Conservation (phyloP, 2,888 invertebrate species). For the Torymus auratus region DNA sequence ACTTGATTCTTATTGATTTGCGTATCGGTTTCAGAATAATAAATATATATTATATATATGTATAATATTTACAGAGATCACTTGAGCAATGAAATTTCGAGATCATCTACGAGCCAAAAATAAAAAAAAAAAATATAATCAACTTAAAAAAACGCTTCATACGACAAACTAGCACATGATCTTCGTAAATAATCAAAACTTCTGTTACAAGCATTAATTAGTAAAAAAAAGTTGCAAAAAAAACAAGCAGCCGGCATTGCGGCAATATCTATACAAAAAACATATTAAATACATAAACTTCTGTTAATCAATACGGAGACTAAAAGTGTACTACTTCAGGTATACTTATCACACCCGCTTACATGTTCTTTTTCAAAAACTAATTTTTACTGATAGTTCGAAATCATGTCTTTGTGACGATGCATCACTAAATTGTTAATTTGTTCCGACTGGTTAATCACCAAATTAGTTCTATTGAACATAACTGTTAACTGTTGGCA, state of each 20-base stretch:
- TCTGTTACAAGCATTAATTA: too few relatives aligned
- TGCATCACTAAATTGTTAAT: not conserved
- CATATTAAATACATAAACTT: not conserved
- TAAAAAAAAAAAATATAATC: not conserved
- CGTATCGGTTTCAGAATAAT: slow-evolving; percentile 32
- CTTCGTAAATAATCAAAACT: not conserved
- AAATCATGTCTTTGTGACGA: not conserved
- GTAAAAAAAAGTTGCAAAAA: not conserved
- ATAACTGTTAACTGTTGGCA: slow-evolving; percentile 1
- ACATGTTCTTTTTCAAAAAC: slow-evolving; percentile 3
- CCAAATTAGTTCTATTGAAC: slow-evolving; percentile 22
- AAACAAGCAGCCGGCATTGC: too few relatives aligned
- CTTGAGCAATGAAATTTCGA: slow-evolving; percentile 42
- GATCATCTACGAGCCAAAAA: slow-evolving; percentile 31
- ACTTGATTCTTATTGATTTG: slow-evolving; percentile 23
- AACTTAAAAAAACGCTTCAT: not conserved
- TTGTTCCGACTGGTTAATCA: not conserved
- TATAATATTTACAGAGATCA: slow-evolving; percentile 53
- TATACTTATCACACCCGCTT: slow-evolving; percentile 11
- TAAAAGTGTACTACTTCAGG: not conserved
- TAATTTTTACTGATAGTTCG: not conserved
- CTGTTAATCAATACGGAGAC: not conserved
- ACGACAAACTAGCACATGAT: slow-evolving; percentile 5
- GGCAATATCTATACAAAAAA: too few relatives aligned
- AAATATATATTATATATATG: slow-evolving; percentile 36